Percentiles rank a stretch among this genome's conserved stretches.
Conservation (phyloP, 2,797 vertebrate species). For the Acanthurus tractus region DNA sequence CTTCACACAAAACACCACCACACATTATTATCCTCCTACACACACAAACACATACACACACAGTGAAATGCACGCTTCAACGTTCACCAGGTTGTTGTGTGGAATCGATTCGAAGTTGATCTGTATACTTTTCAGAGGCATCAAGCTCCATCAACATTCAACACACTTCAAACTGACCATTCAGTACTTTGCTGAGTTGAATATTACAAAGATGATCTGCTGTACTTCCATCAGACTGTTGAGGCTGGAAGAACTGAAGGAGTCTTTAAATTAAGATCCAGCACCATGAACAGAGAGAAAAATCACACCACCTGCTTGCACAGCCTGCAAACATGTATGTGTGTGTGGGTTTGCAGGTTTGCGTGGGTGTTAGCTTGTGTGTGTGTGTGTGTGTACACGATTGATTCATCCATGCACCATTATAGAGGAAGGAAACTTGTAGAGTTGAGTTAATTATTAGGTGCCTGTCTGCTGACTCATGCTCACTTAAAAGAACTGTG, state of each 20-base stretch:
- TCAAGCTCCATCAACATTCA: constrained; percentile 20
- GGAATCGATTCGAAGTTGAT: constrained; percentile 1
- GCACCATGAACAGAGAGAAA: constrained; percentile 22
- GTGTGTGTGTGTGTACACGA: background rate
- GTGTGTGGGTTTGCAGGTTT: background rate
- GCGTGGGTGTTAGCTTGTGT: constrained; percentile 5
- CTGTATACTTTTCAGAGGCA: background rate
- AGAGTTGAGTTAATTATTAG: constrained; percentile 52
- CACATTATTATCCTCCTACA: background rate
- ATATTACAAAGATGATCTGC: background rate
- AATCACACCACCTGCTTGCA: constrained; percentile 33
- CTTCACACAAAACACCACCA: too few species aligned
- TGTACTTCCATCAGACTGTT: constrained; percentile 20
- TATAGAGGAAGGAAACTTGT: constrained; percentile 14
- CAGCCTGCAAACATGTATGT: constrained; percentile 20
- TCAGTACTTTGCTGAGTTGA: constrained; percentile 3
- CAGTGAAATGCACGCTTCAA: background rate
- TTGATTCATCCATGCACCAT: constrained; percentile 15
- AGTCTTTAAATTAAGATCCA: constrained; percentile 37
- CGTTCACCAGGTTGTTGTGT: background rate
- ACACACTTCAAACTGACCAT: constrained; percentile 12
- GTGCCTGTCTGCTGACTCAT: constrained; percentile 40
- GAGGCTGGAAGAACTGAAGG: background rate
- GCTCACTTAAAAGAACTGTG: constrained; percentile 13
- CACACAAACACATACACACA: background rate